Evolutionary conservation across 2,797 vertebrate species (phyloP).

Genomic region (Chloroceryle inda): DNA sequence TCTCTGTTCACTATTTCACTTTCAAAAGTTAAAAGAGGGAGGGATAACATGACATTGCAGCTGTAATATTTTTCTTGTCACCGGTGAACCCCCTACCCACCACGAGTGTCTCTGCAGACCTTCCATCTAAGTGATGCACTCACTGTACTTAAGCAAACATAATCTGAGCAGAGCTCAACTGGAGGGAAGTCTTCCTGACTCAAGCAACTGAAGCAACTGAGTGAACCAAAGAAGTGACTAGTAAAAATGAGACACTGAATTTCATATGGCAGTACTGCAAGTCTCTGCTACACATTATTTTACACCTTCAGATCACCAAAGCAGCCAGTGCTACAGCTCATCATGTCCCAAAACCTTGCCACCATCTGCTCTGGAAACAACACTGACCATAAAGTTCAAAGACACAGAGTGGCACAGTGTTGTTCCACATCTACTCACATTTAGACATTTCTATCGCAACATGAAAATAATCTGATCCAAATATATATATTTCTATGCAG

Average conservation of each 20-base stretch:
- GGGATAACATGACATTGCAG: not conserved
- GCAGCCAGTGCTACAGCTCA: not conserved
- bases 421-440: not conserved
- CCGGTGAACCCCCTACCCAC: not conserved
- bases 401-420: rapidly evolving
- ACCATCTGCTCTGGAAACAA: not conserved
- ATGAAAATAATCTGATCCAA: not conserved
- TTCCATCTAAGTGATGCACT: not conserved
- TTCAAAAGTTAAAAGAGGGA: not conserved
- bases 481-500: not conserved
- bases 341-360: not conserved
- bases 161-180: not conserved
- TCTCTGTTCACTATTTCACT: not conserved
- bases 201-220: not conserved
- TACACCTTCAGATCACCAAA: not conserved
- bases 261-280: not conserved
- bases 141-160: rapidly evolving
- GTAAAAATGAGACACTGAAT: not conserved
- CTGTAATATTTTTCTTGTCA: not conserved
- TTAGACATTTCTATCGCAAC: not conserved
- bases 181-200: not conserved
- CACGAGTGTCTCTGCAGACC: not conserved
- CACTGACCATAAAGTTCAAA: not conserved
- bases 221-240: rapidly evolving
- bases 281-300: not conserved